Conservation (phyloP, 1,140 invertebrate species). For the Eurosta solidaginis region DNA sequence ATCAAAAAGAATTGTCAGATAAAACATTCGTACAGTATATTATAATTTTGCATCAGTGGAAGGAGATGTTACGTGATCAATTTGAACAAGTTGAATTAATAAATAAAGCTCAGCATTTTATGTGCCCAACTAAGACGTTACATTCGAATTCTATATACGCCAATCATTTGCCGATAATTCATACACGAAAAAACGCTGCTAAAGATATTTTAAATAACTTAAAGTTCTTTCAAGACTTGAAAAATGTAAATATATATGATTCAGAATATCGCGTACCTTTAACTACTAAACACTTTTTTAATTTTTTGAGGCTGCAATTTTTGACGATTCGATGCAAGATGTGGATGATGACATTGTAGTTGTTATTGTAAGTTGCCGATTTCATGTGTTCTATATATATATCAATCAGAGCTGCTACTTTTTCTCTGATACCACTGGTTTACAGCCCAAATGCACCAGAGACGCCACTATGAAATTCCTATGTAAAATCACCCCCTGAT, state of each 20-base stretch:
- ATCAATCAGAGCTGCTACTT: too few species aligned
- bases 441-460: too few species aligned
- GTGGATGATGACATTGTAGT: not conserved
- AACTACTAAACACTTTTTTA: not conserved
- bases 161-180: not conserved
- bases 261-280: not conserved
- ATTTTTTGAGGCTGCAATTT: not conserved
- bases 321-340: not conserved
- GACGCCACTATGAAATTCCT: too few species aligned
- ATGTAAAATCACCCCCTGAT: too few species aligned
- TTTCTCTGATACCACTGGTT: too few species aligned
- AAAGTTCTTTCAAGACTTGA: not conserved
- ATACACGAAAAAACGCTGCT: not conserved
- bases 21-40: not conserved
- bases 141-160: not conserved
- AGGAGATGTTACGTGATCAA: not conserved
- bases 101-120: not conserved
- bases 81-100: conserved; percentile 1
- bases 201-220: conserved; percentile 8
- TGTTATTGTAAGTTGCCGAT: conserved; percentile 20
- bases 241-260: conserved; percentile 15
- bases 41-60: conserved; percentile 10
- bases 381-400: too few species aligned
- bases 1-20: conserved; percentile 14
- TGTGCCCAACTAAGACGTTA: not conserved